Percentiles rank a stretch among this genome's conserved stretches.
These are phyloP conservation scores for Platerodrilus igneus DNA, from an alignment of 2,888 invertebrate species.

Conservation along the genomic window DNA sequence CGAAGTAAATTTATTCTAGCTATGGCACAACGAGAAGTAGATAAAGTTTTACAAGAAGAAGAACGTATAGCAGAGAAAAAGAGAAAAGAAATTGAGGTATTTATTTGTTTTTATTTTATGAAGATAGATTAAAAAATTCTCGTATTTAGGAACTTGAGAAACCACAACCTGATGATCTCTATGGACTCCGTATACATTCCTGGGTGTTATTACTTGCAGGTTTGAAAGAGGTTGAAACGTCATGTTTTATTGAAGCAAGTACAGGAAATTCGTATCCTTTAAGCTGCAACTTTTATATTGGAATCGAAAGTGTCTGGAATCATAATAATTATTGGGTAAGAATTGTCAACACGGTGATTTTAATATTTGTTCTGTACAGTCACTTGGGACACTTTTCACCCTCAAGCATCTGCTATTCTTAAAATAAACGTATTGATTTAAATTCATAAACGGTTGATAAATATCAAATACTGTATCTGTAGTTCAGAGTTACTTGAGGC, in stretches of 20 bases:
- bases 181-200: slow-evolving; percentile 70
- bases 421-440: neutral
- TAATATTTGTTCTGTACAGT: neutral
- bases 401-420: neutral
- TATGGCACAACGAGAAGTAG: slow-evolving; percentile 50
- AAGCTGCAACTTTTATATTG: slow-evolving; percentile 59
- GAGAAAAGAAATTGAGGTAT: slow-evolving; percentile 23
- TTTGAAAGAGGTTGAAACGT: slow-evolving; percentile 55
- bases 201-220: slow-evolving; percentile 73
- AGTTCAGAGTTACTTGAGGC: too few relatives aligned
- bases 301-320: slow-evolving; percentile 83
- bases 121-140: neutral
- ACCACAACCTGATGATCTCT: slow-evolving; percentile 60
- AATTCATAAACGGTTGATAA: too few relatives aligned
- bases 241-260: slow-evolving; percentile 80
- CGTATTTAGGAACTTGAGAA: slow-evolving; percentile 57
- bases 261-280: slow-evolving; percentile 65
- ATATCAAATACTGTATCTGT: too few relatives aligned
- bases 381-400: neutral
- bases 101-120: neutral
- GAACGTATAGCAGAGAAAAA: slow-evolving; percentile 24
- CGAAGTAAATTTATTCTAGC: slow-evolving; percentile 55
- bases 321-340: slow-evolving; percentile 76
- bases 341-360: too few relatives aligned
- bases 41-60: slow-evolving; percentile 38